These are phyloP conservation scores for Leucoraja ocellata DNA, from an alignment of 2,797 vertebrate genomes.

Conservation along the genomic window DNA sequence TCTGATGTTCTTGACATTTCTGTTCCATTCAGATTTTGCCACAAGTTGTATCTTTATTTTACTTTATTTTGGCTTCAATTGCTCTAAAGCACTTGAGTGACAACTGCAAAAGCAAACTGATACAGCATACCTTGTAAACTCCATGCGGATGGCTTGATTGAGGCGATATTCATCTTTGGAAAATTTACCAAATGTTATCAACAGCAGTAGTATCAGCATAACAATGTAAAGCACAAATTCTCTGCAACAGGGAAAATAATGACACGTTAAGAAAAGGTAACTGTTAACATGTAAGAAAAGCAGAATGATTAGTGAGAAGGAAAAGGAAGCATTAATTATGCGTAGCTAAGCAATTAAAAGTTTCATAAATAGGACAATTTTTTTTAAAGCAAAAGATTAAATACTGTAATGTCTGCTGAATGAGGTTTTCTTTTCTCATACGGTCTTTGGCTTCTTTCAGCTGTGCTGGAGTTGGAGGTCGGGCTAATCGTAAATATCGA, in stretches of 20 bases:
- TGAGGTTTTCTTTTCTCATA: constrained; percentile 49
- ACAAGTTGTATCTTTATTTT: not conserved
- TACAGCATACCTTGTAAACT: constrained; percentile 57
- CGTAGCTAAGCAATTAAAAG: not conserved
- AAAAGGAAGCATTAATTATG: not conserved
- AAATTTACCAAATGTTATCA: constrained; percentile 51
- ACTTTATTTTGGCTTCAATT: too few relatives aligned
- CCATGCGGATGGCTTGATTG: constrained; percentile 55
- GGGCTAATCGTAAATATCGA: constrained; percentile 58
- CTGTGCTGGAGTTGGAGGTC: constrained; percentile 53
- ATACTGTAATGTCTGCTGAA: constrained; percentile 56
- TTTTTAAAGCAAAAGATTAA: not conserved
- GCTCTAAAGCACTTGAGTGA: not conserved
- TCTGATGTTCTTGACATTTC: not conserved
- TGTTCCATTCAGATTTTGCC: not conserved
- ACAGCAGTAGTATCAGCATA: constrained; percentile 56
- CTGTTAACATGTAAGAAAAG: not conserved
- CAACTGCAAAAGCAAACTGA: constrained; percentile 33
- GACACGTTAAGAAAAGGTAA: not conserved
- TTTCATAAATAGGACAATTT: not conserved
- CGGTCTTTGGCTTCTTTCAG: constrained; percentile 50
- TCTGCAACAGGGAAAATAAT: constrained; percentile 48
- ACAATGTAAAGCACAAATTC: constrained; percentile 48
- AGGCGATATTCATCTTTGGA: constrained; percentile 51
- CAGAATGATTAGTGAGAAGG: not conserved